A percentile compares a stretch with the other conserved stretches of the same genome.
phyloP scores from a whole-genome alignment of 2,888 invertebrate genomes.

The Callosobruchus maculatus region DNA sequence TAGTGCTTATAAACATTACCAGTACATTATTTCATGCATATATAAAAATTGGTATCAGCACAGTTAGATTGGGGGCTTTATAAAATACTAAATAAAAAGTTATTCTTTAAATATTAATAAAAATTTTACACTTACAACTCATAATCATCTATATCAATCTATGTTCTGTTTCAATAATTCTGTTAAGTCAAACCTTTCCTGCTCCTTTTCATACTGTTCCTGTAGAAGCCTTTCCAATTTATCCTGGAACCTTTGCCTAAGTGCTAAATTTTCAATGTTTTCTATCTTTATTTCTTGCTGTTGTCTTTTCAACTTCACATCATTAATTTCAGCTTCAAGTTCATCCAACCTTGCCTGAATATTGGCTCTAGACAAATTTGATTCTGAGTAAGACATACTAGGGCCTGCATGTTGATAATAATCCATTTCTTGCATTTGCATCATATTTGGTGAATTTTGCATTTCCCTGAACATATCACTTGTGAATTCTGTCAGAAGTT shows the following conservation, averaged over 20 bases:
- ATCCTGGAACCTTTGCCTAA: slow-evolving; percentile 74
- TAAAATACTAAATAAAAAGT: too few relatives aligned
- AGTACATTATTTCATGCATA: too few relatives aligned
- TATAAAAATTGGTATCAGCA: too few relatives aligned
- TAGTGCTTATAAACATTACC: too few relatives aligned
- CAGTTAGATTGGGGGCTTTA: too few relatives aligned
- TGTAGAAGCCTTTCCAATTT: slow-evolving; percentile 74
- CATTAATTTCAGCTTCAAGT: slow-evolving; percentile 69
- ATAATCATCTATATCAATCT: not conserved
- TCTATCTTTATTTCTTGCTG: slow-evolving; percentile 81
- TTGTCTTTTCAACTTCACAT: slow-evolving; percentile 68
- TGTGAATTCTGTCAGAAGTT: slow-evolving; percentile 59
- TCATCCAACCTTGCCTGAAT: slow-evolving; percentile 62
- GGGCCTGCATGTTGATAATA: slow-evolving; percentile 41
- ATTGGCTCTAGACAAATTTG: slow-evolving; percentile 36
- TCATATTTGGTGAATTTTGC: slow-evolving; percentile 38
- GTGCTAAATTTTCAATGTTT: slow-evolving; percentile 78
- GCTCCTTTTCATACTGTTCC: slow-evolving; percentile 76
- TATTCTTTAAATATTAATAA: too few relatives aligned
- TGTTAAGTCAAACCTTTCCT: slow-evolving; percentile 53
- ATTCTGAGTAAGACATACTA: slow-evolving; percentile 32
- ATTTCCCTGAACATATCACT: slow-evolving; percentile 57
- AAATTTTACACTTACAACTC: not conserved
- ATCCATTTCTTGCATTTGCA: slow-evolving; percentile 42
- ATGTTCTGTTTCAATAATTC: slow-evolving; percentile 38